A percentile compares a stretch with the other conserved stretches of the same genome.
Conservation (phyloP, 2,113 vertebrate genomes). For the Labrus mixtus region DNA sequence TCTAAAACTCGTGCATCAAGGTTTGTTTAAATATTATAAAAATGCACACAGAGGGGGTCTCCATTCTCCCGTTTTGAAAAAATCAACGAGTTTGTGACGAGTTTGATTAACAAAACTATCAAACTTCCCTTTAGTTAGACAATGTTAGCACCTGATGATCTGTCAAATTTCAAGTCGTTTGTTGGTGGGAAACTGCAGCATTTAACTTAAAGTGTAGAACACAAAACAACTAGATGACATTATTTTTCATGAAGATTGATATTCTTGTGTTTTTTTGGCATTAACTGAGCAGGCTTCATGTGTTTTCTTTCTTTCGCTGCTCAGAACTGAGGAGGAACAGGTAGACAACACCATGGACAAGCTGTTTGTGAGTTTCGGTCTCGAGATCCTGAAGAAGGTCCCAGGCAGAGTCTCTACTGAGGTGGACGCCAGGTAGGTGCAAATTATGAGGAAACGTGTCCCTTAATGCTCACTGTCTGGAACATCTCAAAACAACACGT, state of each 20-base stretch:
- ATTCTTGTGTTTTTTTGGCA: not conserved
- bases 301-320: not conserved
- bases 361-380: conserved; percentile 94
- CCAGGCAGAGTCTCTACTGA: conserved; percentile 97
- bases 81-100: not conserved
- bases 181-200: too few relatives aligned
- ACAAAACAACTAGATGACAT: too few relatives aligned
- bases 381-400: conserved; percentile 96
- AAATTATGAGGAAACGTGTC: not conserved
- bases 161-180: too few relatives aligned
- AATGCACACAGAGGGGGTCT: not conserved
- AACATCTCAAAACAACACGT: not conserved
- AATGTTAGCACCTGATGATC: too few relatives aligned
- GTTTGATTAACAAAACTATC: not conserved
- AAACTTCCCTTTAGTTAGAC: not conserved
- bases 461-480: not conserved
- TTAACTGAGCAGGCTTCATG: not conserved
- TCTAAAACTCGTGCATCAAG: too few relatives aligned
- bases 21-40: too few relatives aligned
- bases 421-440: conserved; percentile 92
- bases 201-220: too few relatives aligned
- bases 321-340: conserved; percentile 92
- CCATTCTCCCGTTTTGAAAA: not conserved
- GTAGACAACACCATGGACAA: conserved; percentile 92
- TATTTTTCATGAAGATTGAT: too few relatives aligned